Conservation (phyloP, 2,888 invertebrate genomes). For the Polymixis flavicincta region DNA sequence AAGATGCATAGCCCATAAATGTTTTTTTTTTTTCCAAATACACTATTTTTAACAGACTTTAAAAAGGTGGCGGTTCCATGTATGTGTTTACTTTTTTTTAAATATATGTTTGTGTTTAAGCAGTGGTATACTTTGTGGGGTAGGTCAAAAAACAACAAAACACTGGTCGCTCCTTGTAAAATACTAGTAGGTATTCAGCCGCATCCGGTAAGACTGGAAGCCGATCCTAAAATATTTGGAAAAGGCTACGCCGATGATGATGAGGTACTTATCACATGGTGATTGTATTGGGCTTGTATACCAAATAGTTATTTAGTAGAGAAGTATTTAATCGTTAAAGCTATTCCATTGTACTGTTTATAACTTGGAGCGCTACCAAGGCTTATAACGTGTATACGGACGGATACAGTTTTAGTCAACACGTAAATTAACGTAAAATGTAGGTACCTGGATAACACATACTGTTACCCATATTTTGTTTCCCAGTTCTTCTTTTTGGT, state of each 20-base stretch:
- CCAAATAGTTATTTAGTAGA: not conserved
- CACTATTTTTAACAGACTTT: not conserved
- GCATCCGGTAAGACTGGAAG: too few species aligned
- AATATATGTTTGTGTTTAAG: too few species aligned
- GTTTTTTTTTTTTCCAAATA: not conserved
- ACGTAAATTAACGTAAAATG: not conserved
- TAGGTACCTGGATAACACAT: not conserved
- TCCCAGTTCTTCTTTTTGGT: not conserved
- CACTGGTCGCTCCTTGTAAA: too few species aligned
- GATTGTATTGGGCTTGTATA: not conserved
- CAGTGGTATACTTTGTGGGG: too few species aligned
- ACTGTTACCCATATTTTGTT: not conserved
- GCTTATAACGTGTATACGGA: not conserved
- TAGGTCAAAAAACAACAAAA: too few species aligned
- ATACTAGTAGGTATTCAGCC: too few species aligned
- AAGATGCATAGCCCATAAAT: not conserved
- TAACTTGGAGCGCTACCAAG: slow-evolving; percentile 32
- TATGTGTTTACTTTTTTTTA: not conserved
- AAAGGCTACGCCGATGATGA: too few species aligned
- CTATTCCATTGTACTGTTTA: slow-evolving; percentile 9
- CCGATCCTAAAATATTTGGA: too few species aligned
- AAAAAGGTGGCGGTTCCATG: not conserved
- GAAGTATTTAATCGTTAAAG: slow-evolving; percentile 3
- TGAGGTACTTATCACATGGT: too few species aligned
- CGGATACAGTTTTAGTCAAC: slow-evolving; percentile 3